Evolutionary conservation across 2,797 vertebrate species (phyloP), one percentile per base, ranked within the genome.

Genomic region (Semotilus atromaculatus): DNA sequence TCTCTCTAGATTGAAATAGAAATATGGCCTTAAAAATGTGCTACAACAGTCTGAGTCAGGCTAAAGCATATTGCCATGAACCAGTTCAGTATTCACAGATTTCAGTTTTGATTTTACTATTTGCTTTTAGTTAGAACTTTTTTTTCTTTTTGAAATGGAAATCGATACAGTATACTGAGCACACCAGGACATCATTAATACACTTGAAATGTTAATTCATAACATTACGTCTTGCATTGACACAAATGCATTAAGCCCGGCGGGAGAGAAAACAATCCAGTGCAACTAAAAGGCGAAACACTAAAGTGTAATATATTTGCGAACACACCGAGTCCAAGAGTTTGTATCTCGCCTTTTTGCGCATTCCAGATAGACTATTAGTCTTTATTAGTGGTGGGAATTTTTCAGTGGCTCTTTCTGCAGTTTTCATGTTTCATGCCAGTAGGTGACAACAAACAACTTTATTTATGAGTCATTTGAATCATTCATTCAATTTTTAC

Each of bases 171-270:
- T 66, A 7, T 29, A 51, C 26, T 72, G 53, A n/a, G 67, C 66
- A 26, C 55, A 36, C 58, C 66, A 13, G 53, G 71, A 66, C 31
- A 53, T 83, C 31, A 66, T 75, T 83, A 83, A 75, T 74, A 67
- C 68, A 66, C 70, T 83, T 73, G 48, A 83, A 83, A 76, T 68
- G 82, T 83, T 83, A 55, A 83, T 68, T 67, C 45, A 76, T 40
- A 67, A 76, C 60, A 76, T 36, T 40, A 23, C 31, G 0, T 40
- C 82, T 76, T 23, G 11, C 73, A 68, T 76, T 40, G 82, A 76
- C 73, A 83, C 53, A 48, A 19, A 43, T 40, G 62, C 60, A 66
- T 82, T 83, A 83, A 7, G 43, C 81, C 72, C 23, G 23, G 81
- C 18, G 21, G 71, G 81, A 75, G 60, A 75, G 43, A 43, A 64